Evolutionary conservation across 2,797 vertebrate species (phyloP), one percentile per base, ranked within the genome.

Genomic region (Eulemur rubriventer): DNA sequence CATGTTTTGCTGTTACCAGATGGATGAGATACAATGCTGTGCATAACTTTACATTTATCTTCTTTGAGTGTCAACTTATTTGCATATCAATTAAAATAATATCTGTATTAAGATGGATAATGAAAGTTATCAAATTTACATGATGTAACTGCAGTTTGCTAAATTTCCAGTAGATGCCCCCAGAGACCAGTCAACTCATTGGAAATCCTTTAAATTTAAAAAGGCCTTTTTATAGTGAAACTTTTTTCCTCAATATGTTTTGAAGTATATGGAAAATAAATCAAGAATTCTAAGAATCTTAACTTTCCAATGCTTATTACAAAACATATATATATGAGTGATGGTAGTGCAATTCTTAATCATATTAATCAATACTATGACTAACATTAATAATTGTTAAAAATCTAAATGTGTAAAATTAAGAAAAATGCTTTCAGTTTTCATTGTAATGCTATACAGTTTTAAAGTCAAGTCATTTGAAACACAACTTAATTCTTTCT

Each of bases 131-230:
- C 1, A 7, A 79, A 78, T 89, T 89, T 69, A 50, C 93, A 0
- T 73, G 20, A 88, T 83, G 38, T 61, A 94, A 94, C 97, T 99
- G 99, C 98, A 99, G 98, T 99, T 98, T 94, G 95, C 96, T 69
- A 0, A 63, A 35, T 96, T 97, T 98, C 99, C 99, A 99, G 99
- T 99, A 99, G 99, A 99, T 99, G 99, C 99, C 99, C 98, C 99
- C 99, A 99, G 99, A 99, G 99, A 99, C 99, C 99, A 99, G 96
- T 96, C 97, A 98, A 99, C 98, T 91, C 91, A 67, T 28, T 35
- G 4, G 73, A 93, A 94, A 61, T 46, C 0, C 81, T 85, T 78
- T 59, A 7, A 57, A 67, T 90, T 95, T 61, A 61, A 84, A 94
- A 0, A 30, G 2, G 50, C 1, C 4, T 90, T 94, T 84, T 88